Evolutionary conservation across 1,140 invertebrate species (phyloP).

Genomic region (Diabrotica undecimpunctata): DNA sequence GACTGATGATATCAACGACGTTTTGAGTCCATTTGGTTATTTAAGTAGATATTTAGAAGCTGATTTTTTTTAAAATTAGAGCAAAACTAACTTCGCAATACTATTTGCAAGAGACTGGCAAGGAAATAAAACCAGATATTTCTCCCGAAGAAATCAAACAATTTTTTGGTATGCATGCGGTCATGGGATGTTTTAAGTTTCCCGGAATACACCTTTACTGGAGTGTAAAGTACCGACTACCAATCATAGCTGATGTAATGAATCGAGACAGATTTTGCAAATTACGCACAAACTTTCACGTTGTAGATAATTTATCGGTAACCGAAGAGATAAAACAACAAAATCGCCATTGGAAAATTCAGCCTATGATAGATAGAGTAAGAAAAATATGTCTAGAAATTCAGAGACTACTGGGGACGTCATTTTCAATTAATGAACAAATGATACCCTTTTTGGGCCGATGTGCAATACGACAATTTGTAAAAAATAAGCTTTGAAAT

Average conservation of each 20-base stretch:
- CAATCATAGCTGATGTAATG: slow-evolving; percentile 10
- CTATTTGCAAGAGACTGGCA: too few species aligned
- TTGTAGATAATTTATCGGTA: too few species aligned
- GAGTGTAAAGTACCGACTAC: slow-evolving; percentile 10
- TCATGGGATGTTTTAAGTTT: slow-evolving; percentile 16
- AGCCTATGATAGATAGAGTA: too few species aligned
- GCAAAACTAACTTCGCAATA: too few species aligned
- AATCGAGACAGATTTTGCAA: slow-evolving; percentile 8
- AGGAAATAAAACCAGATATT: too few species aligned
- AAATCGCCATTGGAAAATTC: too few species aligned
- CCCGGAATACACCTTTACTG: slow-evolving; percentile 16
- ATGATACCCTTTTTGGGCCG: slow-evolving; percentile 28
- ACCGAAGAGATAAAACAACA: too few species aligned
- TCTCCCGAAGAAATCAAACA: too few species aligned
- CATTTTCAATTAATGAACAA: slow-evolving; percentile 32
- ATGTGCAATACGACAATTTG: slow-evolving; percentile 22
- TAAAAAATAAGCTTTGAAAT: slow-evolving; percentile 27
- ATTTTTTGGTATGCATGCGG: slow-evolving; percentile 18
- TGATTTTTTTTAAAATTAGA: background rate
- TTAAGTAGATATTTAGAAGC: background rate
- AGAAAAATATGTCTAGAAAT: background rate
- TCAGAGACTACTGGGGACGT: background rate
- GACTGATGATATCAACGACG: background rate
- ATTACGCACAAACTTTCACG: slow-evolving; percentile 4
- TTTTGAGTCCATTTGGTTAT: background rate